Conservation (phyloP, 1,140 invertebrate species). For the Diorhabda carinulata region DNA sequence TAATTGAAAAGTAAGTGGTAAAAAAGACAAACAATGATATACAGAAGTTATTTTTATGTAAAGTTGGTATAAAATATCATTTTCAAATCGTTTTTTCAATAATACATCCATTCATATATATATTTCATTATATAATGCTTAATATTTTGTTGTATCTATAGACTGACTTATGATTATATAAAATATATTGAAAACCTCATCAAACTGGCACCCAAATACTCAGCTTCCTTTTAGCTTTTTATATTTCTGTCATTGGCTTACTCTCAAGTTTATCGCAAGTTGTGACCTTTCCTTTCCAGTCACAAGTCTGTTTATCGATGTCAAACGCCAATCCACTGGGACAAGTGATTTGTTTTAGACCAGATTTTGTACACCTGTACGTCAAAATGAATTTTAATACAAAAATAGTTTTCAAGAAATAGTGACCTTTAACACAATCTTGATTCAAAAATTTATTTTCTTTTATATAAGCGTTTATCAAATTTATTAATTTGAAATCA, state of each 20-base stretch:
- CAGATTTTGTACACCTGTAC: slow-evolving; percentile 83
- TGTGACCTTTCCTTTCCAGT: slow-evolving; percentile 94
- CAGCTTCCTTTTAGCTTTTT: slow-evolving; percentile 17
- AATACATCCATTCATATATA: too few relatives aligned
- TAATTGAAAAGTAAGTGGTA: too few relatives aligned
- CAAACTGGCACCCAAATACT: slow-evolving; percentile 22
- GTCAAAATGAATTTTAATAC: slow-evolving; percentile 40
- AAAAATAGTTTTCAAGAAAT: slow-evolving; percentile 41
- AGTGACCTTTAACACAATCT: slow-evolving; percentile 33
- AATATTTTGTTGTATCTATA: too few relatives aligned
- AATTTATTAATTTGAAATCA: too few relatives aligned
- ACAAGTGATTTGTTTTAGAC: slow-evolving; percentile 91
- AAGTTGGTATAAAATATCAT: too few relatives aligned
- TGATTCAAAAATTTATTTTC: too few relatives aligned
- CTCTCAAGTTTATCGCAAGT: slow-evolving; percentile 94
- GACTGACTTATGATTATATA: neutral
- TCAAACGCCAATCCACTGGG: slow-evolving; percentile 93
- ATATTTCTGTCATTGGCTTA: slow-evolving; percentile 57
- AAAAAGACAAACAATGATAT: too few relatives aligned
- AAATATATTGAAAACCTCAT: slow-evolving; percentile 17
- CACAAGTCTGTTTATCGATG: slow-evolving; percentile 94
- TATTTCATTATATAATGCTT: too few relatives aligned
- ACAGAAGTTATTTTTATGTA: too few relatives aligned
- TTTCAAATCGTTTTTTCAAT: too few relatives aligned
- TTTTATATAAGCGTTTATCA: too few relatives aligned